Percentiles rank a stretch among this genome's conserved stretches.
These are phyloP conservation scores for Hemitrygon akajei DNA, from an alignment of 2,797 vertebrate species.

Conservation along the genomic window DNA sequence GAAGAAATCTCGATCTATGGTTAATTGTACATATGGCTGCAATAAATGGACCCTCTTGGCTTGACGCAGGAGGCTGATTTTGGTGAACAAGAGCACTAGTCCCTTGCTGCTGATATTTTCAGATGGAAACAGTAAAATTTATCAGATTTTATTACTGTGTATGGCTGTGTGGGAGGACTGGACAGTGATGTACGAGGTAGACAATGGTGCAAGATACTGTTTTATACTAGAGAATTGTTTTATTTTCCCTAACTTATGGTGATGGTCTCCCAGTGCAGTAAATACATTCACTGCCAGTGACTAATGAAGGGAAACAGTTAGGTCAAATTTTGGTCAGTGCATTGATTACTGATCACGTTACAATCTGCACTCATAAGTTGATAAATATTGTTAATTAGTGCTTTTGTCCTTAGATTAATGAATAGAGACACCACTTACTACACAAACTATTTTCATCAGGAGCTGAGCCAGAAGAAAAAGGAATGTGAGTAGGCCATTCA, in stretches of 20 bases:
- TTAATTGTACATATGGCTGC: conserved; percentile 2
- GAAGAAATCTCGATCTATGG: background rate
- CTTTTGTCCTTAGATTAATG: background rate
- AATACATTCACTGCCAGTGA: background rate
- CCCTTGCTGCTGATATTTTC: background rate
- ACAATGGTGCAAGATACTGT: background rate
- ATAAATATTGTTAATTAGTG: background rate
- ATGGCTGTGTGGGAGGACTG: background rate
- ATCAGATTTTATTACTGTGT: background rate
- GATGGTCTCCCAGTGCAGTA: background rate
- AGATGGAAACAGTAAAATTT: background rate
- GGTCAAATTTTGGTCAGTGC: background rate
- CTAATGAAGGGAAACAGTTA: background rate
- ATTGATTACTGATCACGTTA: background rate
- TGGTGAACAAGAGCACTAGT: background rate
- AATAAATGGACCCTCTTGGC: conserved; percentile 4
- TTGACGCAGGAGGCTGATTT: background rate
- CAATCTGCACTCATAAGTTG: background rate
- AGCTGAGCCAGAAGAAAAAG: background rate
- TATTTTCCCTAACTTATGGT: background rate
- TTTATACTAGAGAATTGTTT: background rate
- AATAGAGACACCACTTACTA: background rate
- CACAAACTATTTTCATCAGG: background rate
- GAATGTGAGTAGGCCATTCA: too few relatives aligned
- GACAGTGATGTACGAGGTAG: background rate